Evolutionary conservation across 92 coral and sea anemone genomes (phyloP).

Genomic region (Nematostella vectensis): DNA sequence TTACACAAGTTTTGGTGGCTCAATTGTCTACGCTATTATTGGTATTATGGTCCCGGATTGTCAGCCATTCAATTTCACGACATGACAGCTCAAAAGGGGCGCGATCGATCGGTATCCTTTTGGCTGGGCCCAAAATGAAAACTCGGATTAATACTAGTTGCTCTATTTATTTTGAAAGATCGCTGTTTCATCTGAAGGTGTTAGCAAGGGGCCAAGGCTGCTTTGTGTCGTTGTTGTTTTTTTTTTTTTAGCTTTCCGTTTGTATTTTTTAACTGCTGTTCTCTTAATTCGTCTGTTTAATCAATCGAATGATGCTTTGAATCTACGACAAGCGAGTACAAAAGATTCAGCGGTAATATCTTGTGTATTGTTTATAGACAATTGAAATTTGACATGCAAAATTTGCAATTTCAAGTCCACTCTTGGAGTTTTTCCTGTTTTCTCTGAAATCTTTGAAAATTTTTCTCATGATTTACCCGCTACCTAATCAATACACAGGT

Average conservation of each 20-base stretch:
- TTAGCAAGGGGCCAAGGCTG: not conserved
- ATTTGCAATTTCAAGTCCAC: not conserved
- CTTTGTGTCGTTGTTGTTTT: no score
- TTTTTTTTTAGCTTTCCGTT: no score
- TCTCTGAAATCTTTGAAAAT: slow-evolving; percentile 4
- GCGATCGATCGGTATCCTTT: slow-evolving; percentile 82
- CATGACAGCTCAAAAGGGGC: slow-evolving; percentile 85
- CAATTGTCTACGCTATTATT: slow-evolving; percentile 59
- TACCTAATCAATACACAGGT: no score
- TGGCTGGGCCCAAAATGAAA: slow-evolving; percentile 36
- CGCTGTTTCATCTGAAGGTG: slow-evolving; percentile 23
- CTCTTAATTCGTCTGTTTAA: not conserved
- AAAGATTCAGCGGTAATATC: not conserved
- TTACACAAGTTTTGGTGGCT: slow-evolving; percentile 69
- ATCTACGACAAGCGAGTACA: slow-evolving; percentile 1
- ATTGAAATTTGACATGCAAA: no score
- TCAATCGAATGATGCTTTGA: no score
- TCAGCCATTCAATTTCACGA: slow-evolving; percentile 60
- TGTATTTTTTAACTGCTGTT: not conserved
- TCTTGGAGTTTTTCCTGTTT: not conserved
- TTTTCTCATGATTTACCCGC: no score
- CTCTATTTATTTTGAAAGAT: slow-evolving; percentile 59
- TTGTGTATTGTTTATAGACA: no score
- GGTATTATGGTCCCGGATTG: slow-evolving; percentile 68
- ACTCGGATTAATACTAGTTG: slow-evolving; percentile 46